Base-by-base conservation (phyloP, 2,888 invertebrate genomes). In the Philhelius pedissequus region DNA sequence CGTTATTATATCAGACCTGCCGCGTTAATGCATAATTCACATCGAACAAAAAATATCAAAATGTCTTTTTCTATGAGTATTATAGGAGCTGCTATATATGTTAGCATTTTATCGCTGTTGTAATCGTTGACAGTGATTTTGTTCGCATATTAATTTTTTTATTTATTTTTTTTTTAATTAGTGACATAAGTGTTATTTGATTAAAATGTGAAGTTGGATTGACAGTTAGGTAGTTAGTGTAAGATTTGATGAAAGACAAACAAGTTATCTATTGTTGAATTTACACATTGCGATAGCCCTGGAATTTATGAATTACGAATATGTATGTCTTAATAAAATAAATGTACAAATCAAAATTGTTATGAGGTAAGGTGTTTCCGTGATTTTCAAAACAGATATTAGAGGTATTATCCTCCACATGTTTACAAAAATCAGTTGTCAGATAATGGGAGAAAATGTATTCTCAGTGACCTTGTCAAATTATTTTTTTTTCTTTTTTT, bases 51-150 rank as follows among this genome's bases (percentile, higher is more conserved):
- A 18, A 60, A 48, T 43, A 43, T 52, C 25, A 9, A 45, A 35
- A 78, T 56, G 50, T 78, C 8, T 48, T 79, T 30, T 9, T 25
- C 9, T 50, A 54, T 13, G 76, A 64, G 48, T 50, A 70, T n/a
- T n/a, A n/a, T n/a, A n/a, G n/a, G 45, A 77, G 22, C n/a, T 45
- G 3, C 40, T 27, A 3, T 50, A 22, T 30, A 62, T 62, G 43
- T 6, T 4, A 64, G 32, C 8, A 32, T 45, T 32, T 70, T 48
- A 20, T 64, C 30, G 64, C 30, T 30, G 48, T 48, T 79, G 79
- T 84, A 84, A 84, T 84, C 70, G 71, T 40, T 79, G 84, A 80
- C 80, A 80, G 80, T 84, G 80, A 84, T 80, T 84, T 84, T 84
- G 84, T 80, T 75, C 52, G 68, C 70, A 75, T 71, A 75, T 62